These are phyloP conservation scores for Hippotragus niger DNA, from an alignment of 2,113 vertebrate species.

Conservation along the genomic window DNA sequence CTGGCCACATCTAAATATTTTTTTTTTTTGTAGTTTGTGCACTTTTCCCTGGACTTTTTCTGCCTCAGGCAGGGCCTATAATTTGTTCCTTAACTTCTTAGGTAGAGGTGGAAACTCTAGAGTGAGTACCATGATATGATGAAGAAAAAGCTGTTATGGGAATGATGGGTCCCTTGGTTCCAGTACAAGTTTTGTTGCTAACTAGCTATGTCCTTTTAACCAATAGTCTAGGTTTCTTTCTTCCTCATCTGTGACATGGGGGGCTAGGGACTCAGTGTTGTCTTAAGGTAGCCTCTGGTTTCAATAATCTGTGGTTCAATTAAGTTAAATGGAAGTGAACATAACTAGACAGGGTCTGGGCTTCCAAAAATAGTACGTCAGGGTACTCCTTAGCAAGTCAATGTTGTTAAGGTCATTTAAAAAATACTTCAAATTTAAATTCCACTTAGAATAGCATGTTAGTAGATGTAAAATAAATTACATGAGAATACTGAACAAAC, in stretches of 20 bases:
- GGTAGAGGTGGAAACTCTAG: background rate
- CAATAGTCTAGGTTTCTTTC: background rate
- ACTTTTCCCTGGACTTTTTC: background rate
- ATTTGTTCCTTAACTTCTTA: background rate
- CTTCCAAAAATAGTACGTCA: background rate
- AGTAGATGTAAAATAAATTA: background rate
- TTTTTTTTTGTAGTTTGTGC: background rate
- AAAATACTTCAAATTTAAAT: conserved; percentile 9
- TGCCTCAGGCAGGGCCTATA: background rate
- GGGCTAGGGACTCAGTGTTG: background rate
- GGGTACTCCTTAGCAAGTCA: background rate
- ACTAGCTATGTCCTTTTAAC: background rate
- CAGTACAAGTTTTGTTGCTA: background rate
- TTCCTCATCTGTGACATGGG: background rate
- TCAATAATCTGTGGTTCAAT: background rate
- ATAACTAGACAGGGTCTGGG: background rate
- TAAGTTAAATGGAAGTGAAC: conserved; percentile 10
- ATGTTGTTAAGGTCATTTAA: background rate
- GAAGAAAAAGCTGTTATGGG: background rate
- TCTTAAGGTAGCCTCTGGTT: conserved; percentile 7
- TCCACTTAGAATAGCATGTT: background rate
- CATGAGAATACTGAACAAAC: conserved; percentile 29
- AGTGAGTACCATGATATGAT: background rate
- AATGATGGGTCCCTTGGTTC: background rate
- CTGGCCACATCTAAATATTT: background rate